Percentiles rank a stretch among this genome's conserved stretches.
Evolutionary conservation across 2,888 invertebrate species (phyloP).

Genomic region (Aphrophora alni): DNA sequence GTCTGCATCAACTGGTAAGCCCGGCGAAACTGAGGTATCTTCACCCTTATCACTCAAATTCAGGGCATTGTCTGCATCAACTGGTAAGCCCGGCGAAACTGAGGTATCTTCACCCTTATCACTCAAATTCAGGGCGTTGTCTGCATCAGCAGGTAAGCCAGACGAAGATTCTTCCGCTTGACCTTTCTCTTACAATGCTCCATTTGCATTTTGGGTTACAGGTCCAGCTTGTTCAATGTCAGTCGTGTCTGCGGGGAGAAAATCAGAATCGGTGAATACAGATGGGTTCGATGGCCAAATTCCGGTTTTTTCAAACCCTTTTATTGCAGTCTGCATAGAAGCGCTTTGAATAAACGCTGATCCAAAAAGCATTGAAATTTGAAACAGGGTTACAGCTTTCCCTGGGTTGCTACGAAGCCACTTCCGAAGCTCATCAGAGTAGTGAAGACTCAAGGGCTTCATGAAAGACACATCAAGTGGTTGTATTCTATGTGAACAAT

Average conservation of each 20-base stretch:
- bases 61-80: too few relatives aligned
- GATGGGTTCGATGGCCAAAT: conserved; percentile 52
- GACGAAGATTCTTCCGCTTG: too few relatives aligned
- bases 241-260: background rate
- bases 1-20: conserved; percentile 43
- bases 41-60: too few relatives aligned
- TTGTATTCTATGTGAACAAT: background rate
- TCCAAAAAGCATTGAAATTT: conserved; percentile 48
- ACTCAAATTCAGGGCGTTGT: too few relatives aligned
- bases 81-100: too few relatives aligned
- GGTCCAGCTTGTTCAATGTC: background rate
- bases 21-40: too few relatives aligned
- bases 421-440: conserved; percentile 34
- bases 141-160: conserved; percentile 44
- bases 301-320: conserved; percentile 53
- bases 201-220: background rate
- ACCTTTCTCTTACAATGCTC: too few relatives aligned
- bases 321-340: conserved; percentile 49
- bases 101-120: too few relatives aligned
- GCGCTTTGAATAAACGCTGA: conserved; percentile 48
- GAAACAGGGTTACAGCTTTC: conserved; percentile 32
- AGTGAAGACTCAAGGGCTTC: background rate
- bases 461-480: background rate
- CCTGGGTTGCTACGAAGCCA: conserved; percentile 31
- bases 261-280: background rate